Base-by-base conservation (phyloP, 2,888 invertebrate genomes). In the Deroplatys truncata region DNA sequence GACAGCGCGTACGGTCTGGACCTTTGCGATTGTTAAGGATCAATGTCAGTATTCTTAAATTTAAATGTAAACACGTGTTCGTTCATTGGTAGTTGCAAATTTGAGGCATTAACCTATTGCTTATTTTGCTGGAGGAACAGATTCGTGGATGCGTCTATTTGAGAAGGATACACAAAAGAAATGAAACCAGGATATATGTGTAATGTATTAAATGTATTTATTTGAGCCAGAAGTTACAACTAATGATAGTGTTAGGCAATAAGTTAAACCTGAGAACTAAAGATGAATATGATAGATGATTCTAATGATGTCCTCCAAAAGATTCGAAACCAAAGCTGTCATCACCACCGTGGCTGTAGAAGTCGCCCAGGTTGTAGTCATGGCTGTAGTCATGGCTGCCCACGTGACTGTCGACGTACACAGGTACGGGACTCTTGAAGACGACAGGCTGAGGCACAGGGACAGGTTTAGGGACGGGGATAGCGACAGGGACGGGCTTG, bases 361-460 rank as follows among this genome's bases (percentile, higher is more conserved):
- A 20, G 9, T 72, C 56, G 5, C 56, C 56, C 56, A 72, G 56
- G 56, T n/a, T n/a, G n/a, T 20, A 72, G 20, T 20, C 56, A 72
- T 72, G 56, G 20, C 56, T 72, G 35, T 35, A n/a, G n/a, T n/a
- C n/a, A n/a, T n/a, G n/a, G n/a, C n/a, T n/a, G 5, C 31, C 31
- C 31, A 31, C 56, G 5, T 72, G 56, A 25, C 56, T 72, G 56
- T 90, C 89, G 28, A 90, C 87, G 85, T 85, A 86, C 72, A 91
- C 90, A 10, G 89, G 89, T 86, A 87, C 89, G 1, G 89, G 90
- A 29, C 89, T 90, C 86, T 90, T 89, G 29, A 90, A 91, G 88
- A 91, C 89, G 84, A 91, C 91, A 83, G 86, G 72, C 3, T 87
- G 82, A n/a, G 86, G 35, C 3, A 87, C 86, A 29, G 86, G 35